A percentile compares a stretch with the other conserved stretches of the same genome.
These are phyloP conservation scores for Cosmia pyralina DNA, from an alignment of 2,888 invertebrate genomes.

Conservation along the genomic window DNA sequence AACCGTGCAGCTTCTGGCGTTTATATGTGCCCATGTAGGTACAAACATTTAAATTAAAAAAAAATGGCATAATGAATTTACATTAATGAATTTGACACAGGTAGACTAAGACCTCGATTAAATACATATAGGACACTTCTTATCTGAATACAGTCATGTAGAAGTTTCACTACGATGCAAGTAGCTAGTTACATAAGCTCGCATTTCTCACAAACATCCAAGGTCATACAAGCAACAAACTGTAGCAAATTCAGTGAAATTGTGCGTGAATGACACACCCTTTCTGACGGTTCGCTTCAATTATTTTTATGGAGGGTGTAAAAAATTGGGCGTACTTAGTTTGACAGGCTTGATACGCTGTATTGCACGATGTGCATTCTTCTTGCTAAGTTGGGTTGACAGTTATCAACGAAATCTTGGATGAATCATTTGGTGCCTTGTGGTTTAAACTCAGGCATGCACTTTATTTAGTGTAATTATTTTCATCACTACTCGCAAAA, in stretches of 20 bases:
- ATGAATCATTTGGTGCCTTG: background rate
- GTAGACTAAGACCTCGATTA: too few relatives aligned
- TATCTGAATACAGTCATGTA: too few relatives aligned
- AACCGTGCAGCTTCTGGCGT: too few relatives aligned
- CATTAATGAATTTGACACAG: too few relatives aligned
- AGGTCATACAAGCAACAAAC: constrained; percentile 17
- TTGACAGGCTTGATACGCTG: constrained; percentile 4
- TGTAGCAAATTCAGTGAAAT: constrained; percentile 52
- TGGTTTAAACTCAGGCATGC: background rate
- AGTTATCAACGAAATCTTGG: background rate
- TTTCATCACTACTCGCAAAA: too few relatives aligned
- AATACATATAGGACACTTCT: too few relatives aligned
- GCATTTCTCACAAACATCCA: background rate
- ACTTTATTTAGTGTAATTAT: too few relatives aligned
- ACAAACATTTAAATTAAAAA: too few relatives aligned
- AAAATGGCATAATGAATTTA: too few relatives aligned
- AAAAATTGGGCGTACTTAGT: constrained; percentile 8
- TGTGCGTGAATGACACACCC: constrained; percentile 51
- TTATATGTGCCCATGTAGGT: too few relatives aligned
- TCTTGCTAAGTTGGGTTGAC: background rate
- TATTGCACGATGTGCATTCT: constrained; percentile 25
- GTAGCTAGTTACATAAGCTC: background rate
- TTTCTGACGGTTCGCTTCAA: constrained; percentile 32
- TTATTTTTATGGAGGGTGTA: constrained; percentile 49
- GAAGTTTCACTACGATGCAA: background rate